Evolutionary conservation across 2,888 invertebrate genomes (phyloP).

Genomic region (Incurvaria masculella): DNA sequence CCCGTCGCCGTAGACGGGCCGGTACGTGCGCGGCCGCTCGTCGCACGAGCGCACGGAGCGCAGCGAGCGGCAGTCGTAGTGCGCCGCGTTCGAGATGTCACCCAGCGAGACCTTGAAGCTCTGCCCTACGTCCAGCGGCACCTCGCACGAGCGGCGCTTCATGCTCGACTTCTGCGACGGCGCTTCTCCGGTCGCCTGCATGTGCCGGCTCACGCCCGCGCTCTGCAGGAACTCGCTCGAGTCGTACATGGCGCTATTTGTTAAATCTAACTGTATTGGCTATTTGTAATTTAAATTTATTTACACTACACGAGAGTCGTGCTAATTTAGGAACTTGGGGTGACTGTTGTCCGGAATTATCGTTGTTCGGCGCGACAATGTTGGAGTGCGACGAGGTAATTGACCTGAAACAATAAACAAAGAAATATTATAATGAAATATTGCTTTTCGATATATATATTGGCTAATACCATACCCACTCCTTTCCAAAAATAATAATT

Average conservation of each 20-base stretch:
- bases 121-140: slow-evolving; percentile 43
- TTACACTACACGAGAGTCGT: slow-evolving; percentile 2
- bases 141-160: slow-evolving; percentile 48
- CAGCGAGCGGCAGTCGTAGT: slow-evolving; percentile 41
- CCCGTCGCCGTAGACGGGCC: slow-evolving; percentile 40
- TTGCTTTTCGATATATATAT: too few species aligned
- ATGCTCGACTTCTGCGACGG: slow-evolving; percentile 48
- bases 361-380: slow-evolving; percentile 24
- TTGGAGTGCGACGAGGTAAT: slow-evolving; percentile 8
- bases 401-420: slow-evolving; percentile 42
- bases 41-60: slow-evolving; percentile 32
- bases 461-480: too few species aligned
- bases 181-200: slow-evolving; percentile 48
- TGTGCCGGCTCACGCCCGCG: slow-evolving; percentile 47
- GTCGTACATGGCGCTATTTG: slow-evolving; percentile 36
- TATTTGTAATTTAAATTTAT: neutral
- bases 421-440: neutral
- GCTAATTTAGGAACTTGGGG: slow-evolving; percentile 41
- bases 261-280: slow-evolving; percentile 23
- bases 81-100: slow-evolving; percentile 35
- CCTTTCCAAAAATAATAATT: too few species aligned
- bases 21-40: slow-evolving; percentile 36
- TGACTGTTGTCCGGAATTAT: slow-evolving; percentile 51
- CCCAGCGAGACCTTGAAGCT: slow-evolving; percentile 49
- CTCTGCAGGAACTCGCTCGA: slow-evolving; percentile 48